phyloP scores from a whole-genome alignment of 2,113 vertebrate species.

The Ophiodon elongatus region DNA sequence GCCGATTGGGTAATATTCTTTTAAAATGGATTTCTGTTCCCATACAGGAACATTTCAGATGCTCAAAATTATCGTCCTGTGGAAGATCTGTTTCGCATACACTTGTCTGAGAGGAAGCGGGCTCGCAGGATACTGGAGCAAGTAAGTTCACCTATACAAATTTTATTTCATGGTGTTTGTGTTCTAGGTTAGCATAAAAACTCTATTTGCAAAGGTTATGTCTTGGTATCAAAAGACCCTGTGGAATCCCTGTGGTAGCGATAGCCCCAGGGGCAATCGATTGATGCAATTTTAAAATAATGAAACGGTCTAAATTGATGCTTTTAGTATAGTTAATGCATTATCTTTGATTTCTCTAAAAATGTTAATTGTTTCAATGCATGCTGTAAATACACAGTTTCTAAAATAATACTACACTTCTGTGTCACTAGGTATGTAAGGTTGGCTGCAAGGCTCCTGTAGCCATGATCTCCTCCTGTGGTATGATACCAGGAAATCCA shows the following conservation, averaged over 20 bases:
- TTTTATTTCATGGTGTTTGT: neutral
- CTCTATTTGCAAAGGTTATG: neutral
- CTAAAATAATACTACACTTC: neutral
- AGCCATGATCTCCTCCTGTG: constrained; percentile 98
- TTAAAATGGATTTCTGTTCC: neutral
- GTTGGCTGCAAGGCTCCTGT: constrained; percentile 97
- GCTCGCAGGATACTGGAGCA: constrained; percentile 96
- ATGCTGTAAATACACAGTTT: neutral
- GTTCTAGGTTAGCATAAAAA: neutral
- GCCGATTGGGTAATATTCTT: neutral
- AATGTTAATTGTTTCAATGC: neutral
- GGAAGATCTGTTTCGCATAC: constrained; percentile 95
- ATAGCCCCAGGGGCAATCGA: neutral
- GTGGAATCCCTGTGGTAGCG: neutral
- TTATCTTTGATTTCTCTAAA: neutral
- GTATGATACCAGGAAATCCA: constrained; percentile 97
- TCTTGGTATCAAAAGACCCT: neutral
- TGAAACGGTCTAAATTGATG: neutral
- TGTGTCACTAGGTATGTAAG: constrained; percentile 90
- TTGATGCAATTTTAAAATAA: neutral
- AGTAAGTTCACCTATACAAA: constrained; percentile 75
- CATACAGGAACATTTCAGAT: constrained; percentile 94
- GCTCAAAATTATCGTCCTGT: constrained; percentile 96
- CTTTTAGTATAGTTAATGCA: neutral
- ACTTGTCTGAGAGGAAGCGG: constrained; percentile 94